Percentiles rank a stretch among this genome's conserved stretches.
Evolutionary conservation across 1,140 invertebrate species (phyloP).

Genomic region (Andrena cerasifolii): DNA sequence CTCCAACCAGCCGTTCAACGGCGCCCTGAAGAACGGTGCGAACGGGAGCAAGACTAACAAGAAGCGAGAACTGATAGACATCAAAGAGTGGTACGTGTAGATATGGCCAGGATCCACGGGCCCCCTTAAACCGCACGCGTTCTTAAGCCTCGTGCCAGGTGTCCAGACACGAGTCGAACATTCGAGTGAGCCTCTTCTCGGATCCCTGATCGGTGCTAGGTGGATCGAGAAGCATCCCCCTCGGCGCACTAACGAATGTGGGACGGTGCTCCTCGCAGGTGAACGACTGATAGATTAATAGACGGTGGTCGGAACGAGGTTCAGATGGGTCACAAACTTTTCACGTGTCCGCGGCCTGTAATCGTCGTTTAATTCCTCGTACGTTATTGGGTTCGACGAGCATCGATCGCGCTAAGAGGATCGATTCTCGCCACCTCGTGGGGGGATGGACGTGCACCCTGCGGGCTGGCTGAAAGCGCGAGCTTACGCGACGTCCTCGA

Average conservation of each 20-base stretch:
- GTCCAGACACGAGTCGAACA: background rate
- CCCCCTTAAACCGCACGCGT: conserved; percentile 7
- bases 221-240: background rate
- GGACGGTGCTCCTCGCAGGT: background rate
- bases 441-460: too few species aligned
- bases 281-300: background rate
- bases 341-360: background rate
- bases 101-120: background rate
- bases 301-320: background rate
- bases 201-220: conserved; percentile 33
- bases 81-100: conserved; percentile 97
- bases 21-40: conserved; percentile 76
- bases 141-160: background rate
- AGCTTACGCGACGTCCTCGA: too few species aligned
- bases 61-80: conserved; percentile 92
- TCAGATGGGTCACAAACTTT: background rate
- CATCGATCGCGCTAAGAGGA: background rate
- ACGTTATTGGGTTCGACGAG: too few species aligned
- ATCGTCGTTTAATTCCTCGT: background rate
- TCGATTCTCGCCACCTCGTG: too few species aligned
- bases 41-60: conserved; percentile 84
- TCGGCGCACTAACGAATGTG: background rate
- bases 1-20: conserved; percentile 81
- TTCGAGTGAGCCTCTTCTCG: conserved; percentile 15
- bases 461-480: too few species aligned